Conservation (phyloP, 2,888 invertebrate genomes). For the Tachystola acroxantha region DNA sequence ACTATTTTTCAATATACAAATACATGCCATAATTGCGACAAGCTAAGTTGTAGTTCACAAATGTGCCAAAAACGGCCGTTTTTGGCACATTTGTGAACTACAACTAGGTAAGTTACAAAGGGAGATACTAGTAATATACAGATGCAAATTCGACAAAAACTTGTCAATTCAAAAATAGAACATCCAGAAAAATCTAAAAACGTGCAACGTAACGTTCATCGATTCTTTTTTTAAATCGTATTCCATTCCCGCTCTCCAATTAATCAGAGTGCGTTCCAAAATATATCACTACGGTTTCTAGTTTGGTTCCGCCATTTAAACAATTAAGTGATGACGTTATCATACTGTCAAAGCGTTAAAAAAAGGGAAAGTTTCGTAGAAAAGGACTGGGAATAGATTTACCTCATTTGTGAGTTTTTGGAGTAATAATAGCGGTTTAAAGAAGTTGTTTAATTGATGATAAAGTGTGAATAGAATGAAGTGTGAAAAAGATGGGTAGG, state of each 20-base stretch:
- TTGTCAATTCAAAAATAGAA: slow-evolving; percentile 27
- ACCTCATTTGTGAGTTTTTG: background rate
- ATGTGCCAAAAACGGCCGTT: no score
- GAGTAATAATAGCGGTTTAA: background rate
- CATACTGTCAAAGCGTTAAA: background rate
- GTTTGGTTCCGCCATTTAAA: slow-evolving; percentile 27
- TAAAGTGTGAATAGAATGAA: background rate
- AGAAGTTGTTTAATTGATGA: background rate
- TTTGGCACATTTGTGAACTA: no score
- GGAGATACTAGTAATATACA: no score
- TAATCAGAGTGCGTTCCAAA: slow-evolving; percentile 32
- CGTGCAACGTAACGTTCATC: slow-evolving; percentile 44
- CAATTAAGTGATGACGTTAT: background rate
- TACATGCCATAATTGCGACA: no score
- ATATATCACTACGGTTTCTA: slow-evolving; percentile 18
- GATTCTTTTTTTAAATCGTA: slow-evolving; percentile 42
- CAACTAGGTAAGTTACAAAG: background rate
- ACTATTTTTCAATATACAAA: no score
- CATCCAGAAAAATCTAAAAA: slow-evolving; percentile 28
- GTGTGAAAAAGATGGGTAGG: no score
- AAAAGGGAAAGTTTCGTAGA: background rate
- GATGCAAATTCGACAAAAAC: no score
- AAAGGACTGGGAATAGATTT: background rate
- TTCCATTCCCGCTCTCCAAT: slow-evolving; percentile 44
- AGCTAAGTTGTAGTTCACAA: no score